Evolutionary conservation across 2,888 invertebrate genomes (phyloP).

Genomic region (Spilosoma lubricipeda): DNA sequence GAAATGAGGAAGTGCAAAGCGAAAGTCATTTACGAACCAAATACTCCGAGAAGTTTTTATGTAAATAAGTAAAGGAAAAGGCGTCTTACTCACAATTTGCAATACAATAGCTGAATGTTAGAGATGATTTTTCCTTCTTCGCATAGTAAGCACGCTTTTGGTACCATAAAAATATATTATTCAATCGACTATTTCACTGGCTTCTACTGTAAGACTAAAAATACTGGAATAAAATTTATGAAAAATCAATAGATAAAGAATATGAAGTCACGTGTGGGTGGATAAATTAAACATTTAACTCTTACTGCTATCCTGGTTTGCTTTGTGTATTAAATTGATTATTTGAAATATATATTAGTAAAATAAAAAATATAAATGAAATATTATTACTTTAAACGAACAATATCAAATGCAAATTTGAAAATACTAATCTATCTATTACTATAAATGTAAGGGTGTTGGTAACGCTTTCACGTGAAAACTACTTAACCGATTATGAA

Average conservation of each 20-base stretch:
- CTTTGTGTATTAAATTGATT: background rate
- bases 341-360: no score
- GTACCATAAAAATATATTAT: slow-evolving; percentile 84
- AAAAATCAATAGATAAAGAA: slow-evolving; percentile 69
- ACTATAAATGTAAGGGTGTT: no score
- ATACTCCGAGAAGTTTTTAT: slow-evolving; percentile 78
- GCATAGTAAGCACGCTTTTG: slow-evolving; percentile 80
- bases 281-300: background rate
- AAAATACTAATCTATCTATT: background rate
- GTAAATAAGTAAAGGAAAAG: slow-evolving; percentile 80
- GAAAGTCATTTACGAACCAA: slow-evolving; percentile 79
- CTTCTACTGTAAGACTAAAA: slow-evolving; percentile 75
- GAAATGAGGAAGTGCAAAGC: slow-evolving; percentile 68
- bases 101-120: slow-evolving; percentile 82
- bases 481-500: no score
- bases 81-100: slow-evolving; percentile 82
- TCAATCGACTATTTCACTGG: slow-evolving; percentile 81
- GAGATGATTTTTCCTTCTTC: slow-evolving; percentile 83
- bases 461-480: no score
- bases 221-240: slow-evolving; percentile 76
- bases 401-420: background rate
- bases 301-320: no score
- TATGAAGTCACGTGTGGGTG: slow-evolving; percentile 53
- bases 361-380: no score
- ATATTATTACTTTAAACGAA: background rate